Evolutionary conservation across 2,797 vertebrate genomes (phyloP), one percentile per base, ranked within the genome.

Genomic region (Liparis tanakae): DNA sequence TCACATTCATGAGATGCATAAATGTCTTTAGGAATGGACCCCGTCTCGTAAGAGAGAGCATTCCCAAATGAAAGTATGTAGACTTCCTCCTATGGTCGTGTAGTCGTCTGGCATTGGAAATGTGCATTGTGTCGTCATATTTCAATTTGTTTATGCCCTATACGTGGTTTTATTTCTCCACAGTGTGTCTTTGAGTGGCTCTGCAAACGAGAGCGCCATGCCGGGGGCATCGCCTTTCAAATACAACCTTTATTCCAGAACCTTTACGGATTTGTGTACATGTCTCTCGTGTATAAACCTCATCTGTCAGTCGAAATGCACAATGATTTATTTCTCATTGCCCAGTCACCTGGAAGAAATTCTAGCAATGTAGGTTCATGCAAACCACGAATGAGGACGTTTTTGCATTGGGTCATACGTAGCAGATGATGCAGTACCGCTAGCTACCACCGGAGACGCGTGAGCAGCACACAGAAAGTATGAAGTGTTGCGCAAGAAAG

Each of bases 1-100:
- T 87, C 80, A 69, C 75, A 74, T 81, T 83, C 87, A 90, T 84
- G 86, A 87, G 83, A 82, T 84, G 84, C 72, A 76, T 56, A 57
- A 75, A 79, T 43, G 46, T 74, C 79, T 78, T 83, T 46, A 66
- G 78, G 89, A 87, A 87, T 67, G 54, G 57, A 89, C 77, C 5
- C 14, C 12, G 39, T 86, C 80, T 86, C 55, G 69, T 76, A 54
- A 50, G 73, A 58, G 54, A 60, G 53, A 72, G 66, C 67, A 74
- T 43, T 53, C 4, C 10, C 39, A 80, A 84, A 89, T 82, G 83
- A 88, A 83, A 82, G 77, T 64, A 70, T 9, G 5, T 68, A 74
- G 80, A 74, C 69, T 69, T 18, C 34, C 84, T 74, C 30, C 67
- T 39, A 1, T 83, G 73, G 73, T 82, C 79, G 53, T n/a, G n/a